Conservation (phyloP, 53 echinoderm and acorn worm genomes). For the Astropecten irregularis region DNA sequence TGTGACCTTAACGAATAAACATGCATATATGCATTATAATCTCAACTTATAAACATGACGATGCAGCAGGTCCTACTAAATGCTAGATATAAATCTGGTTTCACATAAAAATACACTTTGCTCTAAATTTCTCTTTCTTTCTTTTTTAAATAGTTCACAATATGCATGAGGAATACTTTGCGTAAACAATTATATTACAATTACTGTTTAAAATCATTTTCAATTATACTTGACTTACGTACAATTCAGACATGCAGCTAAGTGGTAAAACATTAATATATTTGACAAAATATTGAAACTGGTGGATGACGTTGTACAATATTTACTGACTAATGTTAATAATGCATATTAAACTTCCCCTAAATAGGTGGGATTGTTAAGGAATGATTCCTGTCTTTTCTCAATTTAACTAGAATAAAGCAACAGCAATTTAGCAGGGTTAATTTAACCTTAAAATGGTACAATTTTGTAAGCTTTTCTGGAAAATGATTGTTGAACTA, state of each 20-base stretch:
- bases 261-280: neutral
- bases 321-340: too few relatives aligned
- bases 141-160: slow-evolving; percentile 37
- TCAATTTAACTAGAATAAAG: too few relatives aligned
- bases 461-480: too few relatives aligned
- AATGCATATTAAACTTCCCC: too few relatives aligned
- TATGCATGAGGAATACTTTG: slow-evolving; percentile 55
- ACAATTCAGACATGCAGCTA: neutral
- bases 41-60: slow-evolving; percentile 30
- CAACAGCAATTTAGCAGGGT: too few relatives aligned
- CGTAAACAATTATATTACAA: slow-evolving; percentile 43
- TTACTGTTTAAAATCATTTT: slow-evolving; percentile 26
- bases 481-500: too few relatives aligned
- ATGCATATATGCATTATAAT: slow-evolving; percentile 50
- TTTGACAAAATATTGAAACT: neutral
- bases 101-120: slow-evolving; percentile 64
- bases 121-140: slow-evolving; percentile 29
- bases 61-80: slow-evolving; percentile 46
- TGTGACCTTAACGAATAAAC: slow-evolving; percentile 1
- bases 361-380: too few relatives aligned
- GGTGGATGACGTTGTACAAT: too few relatives aligned
- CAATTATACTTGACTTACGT: neutral
- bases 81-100: slow-evolving; percentile 47
- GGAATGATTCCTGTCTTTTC: too few relatives aligned
- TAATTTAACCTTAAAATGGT: too few relatives aligned